A percentile compares a stretch with the other conserved stretches of the same genome.
Evolutionary conservation across 2,797 vertebrate species (phyloP).

Genomic region (Tokudaia muenninki): DNA sequence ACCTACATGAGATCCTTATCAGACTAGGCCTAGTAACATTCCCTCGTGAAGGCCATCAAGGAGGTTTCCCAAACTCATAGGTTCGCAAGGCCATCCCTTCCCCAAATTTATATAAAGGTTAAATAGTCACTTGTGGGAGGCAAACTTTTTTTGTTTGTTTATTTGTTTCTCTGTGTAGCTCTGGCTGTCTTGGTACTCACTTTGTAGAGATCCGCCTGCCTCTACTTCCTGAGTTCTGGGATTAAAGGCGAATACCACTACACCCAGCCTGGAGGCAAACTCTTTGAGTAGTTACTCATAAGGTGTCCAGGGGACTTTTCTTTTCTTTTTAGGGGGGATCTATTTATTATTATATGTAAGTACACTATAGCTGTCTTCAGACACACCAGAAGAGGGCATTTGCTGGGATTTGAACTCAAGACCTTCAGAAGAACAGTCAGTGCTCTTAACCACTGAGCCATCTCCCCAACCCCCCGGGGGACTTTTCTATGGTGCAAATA

Average conservation of each 20-base stretch:
- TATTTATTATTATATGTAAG: too few relatives aligned
- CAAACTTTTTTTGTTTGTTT: too few relatives aligned
- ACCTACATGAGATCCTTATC: background rate
- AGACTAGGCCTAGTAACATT: background rate
- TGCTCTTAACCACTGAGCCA: too few relatives aligned
- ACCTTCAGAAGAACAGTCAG: too few relatives aligned
- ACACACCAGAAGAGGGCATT: too few relatives aligned
- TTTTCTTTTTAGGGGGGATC: too few relatives aligned
- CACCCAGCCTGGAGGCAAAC: background rate
- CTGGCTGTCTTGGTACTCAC: background rate
- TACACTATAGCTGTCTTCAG: too few relatives aligned
- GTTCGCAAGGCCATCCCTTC: background rate
- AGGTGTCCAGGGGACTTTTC: background rate
- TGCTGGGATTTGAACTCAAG: too few relatives aligned
- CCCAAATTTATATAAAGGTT: background rate
- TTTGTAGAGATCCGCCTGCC: too few relatives aligned
- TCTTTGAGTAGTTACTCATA: background rate
- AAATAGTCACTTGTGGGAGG: background rate
- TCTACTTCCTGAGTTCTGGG: background rate
- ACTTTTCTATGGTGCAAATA: background rate
- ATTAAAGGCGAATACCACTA: too few relatives aligned
- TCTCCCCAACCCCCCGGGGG: too few relatives aligned
- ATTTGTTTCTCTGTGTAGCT: background rate
- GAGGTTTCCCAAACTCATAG: background rate
- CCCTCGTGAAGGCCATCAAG: background rate